Evolutionary conservation across 2,797 vertebrate genomes (phyloP).

Genomic region (Choloepus didactylus): DNA sequence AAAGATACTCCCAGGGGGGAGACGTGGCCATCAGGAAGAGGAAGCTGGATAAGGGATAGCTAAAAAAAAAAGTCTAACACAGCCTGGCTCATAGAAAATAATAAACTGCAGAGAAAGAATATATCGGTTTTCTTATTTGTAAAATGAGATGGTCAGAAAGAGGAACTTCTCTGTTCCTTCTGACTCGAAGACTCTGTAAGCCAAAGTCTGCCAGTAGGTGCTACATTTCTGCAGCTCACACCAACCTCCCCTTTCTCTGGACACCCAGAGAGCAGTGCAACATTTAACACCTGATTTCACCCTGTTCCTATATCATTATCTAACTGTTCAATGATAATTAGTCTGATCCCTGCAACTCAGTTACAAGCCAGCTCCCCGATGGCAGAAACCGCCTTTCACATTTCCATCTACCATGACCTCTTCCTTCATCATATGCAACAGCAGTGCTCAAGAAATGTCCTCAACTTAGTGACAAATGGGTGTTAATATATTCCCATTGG

Average conservation of each 20-base stretch:
- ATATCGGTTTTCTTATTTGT: not conserved
- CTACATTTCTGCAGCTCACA: not conserved
- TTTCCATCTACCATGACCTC: not conserved
- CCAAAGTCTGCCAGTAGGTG: not conserved
- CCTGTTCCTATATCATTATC: not conserved
- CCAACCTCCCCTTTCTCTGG: not conserved
- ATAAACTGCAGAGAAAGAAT: not conserved
- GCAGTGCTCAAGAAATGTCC: not conserved
- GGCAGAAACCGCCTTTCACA: not conserved
- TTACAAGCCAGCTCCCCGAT: not conserved
- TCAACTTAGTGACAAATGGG: not conserved
- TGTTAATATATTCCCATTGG: not conserved
- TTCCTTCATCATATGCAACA: not conserved
- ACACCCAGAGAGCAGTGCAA: not conserved
- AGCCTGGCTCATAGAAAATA: not conserved
- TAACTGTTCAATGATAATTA: not conserved
- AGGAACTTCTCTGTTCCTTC: not conserved
- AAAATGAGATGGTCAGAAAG: not conserved
- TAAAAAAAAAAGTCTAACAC: not conserved
- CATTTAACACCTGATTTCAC: not conserved
- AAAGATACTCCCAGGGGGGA: not conserved
- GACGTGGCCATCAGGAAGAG: not conserved
- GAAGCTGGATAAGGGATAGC: not conserved
- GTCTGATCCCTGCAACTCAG: not conserved
- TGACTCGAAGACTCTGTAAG: not conserved